A percentile compares a stretch with the other conserved stretches of the same genome.
These are phyloP conservation scores for Bombus superbus DNA, from an alignment of 1,140 invertebrate genomes.

Conservation along the genomic window DNA sequence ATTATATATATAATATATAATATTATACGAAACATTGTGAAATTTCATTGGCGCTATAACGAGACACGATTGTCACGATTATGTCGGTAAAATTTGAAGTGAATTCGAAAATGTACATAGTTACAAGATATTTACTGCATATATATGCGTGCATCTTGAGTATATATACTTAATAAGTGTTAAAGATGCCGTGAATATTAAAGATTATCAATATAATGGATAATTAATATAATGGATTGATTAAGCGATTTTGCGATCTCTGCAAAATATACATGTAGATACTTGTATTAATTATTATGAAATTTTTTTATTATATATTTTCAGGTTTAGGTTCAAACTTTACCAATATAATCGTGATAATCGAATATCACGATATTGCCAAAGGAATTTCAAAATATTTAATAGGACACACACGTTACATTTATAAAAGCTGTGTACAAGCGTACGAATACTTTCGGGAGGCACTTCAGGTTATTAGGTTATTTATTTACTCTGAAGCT, in stretches of 20 bases:
- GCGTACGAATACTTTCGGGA: background rate
- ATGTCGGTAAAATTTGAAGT: too few relatives aligned
- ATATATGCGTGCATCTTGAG: background rate
- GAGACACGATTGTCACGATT: background rate
- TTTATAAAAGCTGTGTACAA: background rate
- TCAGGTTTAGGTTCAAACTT: background rate
- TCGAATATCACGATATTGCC: background rate
- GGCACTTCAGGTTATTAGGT: constrained; percentile 8
- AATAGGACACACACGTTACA: background rate
- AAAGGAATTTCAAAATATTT: background rate
- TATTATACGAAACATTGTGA: background rate
- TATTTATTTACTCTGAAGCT: constrained; percentile 33
- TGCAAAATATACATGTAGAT: background rate
- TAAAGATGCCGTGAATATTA: background rate
- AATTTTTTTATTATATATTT: background rate
- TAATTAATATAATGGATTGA: background rate
- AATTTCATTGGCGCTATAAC: background rate
- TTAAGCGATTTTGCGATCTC: background rate
- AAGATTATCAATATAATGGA: background rate
- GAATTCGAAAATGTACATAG: background rate
- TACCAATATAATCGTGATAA: background rate
- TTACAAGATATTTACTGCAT: background rate
- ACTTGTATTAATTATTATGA: background rate
- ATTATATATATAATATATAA: too few relatives aligned
- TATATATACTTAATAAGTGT: background rate